phyloP scores from a whole-genome alignment of 2,113 vertebrate species.

The Eurypyga helias region DNA sequence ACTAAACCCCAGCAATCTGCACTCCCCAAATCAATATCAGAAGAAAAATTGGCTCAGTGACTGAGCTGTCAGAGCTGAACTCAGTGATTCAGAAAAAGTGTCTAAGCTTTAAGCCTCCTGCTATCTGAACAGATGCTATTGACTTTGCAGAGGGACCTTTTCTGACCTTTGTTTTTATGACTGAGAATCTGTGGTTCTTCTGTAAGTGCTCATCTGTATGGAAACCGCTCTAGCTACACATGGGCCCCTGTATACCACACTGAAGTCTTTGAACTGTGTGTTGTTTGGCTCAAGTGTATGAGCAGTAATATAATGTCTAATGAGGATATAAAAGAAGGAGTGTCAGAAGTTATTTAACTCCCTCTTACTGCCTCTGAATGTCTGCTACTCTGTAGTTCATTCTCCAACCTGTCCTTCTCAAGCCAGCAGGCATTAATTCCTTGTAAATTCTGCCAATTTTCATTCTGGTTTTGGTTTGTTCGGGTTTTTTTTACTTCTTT shows the following conservation, averaged over 20 bases:
- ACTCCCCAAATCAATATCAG: background rate
- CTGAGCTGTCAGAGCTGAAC: background rate
- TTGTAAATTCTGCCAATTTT: background rate
- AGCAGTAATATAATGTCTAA: background rate
- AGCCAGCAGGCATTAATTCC: background rate
- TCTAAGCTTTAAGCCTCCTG: background rate
- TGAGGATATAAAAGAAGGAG: background rate
- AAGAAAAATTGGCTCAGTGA: background rate
- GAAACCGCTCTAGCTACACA: background rate
- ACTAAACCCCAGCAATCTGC: background rate
- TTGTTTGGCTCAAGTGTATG: background rate
- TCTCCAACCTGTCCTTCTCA: background rate
- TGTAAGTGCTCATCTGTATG: background rate
- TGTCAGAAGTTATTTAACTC: background rate
- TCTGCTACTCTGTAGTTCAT: background rate
- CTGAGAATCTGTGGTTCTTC: background rate
- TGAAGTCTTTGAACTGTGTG: background rate
- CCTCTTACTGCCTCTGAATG: background rate
- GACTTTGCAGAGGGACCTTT: background rate
- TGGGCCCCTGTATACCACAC: background rate
- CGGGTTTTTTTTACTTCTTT: background rate
- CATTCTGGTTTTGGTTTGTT: background rate
- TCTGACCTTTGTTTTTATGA: background rate
- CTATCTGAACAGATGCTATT: background rate
- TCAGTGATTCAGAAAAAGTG: background rate